Evolutionary conservation across 1,140 invertebrate species (phyloP).

Genomic region (Magallana gigas): DNA sequence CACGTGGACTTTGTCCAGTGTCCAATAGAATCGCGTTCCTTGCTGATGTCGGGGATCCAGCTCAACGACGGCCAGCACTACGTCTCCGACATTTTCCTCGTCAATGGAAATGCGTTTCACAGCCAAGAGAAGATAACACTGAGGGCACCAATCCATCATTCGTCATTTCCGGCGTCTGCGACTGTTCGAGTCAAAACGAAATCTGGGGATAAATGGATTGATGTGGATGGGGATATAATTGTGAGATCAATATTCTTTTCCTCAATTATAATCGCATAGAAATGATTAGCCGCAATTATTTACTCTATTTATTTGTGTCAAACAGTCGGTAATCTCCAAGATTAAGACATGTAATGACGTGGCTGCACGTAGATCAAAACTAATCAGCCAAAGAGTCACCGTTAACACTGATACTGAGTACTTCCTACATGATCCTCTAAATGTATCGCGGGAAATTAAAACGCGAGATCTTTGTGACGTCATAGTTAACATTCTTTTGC

Average conservation of each 20-base stretch:
- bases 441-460: too few relatives aligned
- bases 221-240: conserved; percentile 54
- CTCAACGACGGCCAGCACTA: conserved; percentile 59
- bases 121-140: conserved; percentile 60
- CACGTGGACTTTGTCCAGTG: conserved; percentile 60
- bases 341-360: too few relatives aligned
- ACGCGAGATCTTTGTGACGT: too few relatives aligned
- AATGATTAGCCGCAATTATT: too few relatives aligned
- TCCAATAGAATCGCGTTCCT: conserved; percentile 60
- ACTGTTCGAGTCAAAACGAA: conserved; percentile 63
- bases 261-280: too few relatives aligned
- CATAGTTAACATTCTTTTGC: too few relatives aligned
- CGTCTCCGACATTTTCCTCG: conserved; percentile 61
- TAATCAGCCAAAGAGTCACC: too few relatives aligned
- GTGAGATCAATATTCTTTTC: conserved; percentile 48
- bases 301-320: too few relatives aligned
- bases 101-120: conserved; percentile 57
- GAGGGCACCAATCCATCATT: conserved; percentile 55
- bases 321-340: too few relatives aligned
- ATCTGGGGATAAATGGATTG: conserved; percentile 61
- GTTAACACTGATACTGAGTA: too few relatives aligned
- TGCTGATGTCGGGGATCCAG: conserved; percentile 48
- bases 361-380: too few relatives aligned
- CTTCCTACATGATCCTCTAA: too few relatives aligned
- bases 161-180: conserved; percentile 55